These are phyloP conservation scores for Bombylius major DNA, from an alignment of 2,888 invertebrate species.

Conservation along the genomic window DNA sequence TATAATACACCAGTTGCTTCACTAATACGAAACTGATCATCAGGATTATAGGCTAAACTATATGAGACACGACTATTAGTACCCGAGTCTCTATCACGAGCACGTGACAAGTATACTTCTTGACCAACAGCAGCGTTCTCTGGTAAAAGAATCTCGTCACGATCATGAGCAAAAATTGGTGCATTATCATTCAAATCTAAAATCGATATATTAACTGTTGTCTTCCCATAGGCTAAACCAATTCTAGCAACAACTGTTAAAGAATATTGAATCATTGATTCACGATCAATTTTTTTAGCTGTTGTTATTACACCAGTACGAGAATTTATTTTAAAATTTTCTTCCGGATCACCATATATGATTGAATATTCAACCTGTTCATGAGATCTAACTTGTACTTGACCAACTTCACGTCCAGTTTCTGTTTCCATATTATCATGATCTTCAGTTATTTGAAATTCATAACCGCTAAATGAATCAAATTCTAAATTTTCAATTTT, in stretches of 20 bases:
- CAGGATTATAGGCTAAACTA: conserved; percentile 64
- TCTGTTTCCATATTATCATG: conserved; percentile 46
- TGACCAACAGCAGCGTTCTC: conserved; percentile 91
- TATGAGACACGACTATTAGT: conserved; percentile 79
- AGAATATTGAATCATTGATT: conserved; percentile 61
- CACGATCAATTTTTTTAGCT: conserved; percentile 69
- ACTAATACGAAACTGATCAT: conserved; percentile 71
- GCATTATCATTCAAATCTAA: conserved; percentile 85
- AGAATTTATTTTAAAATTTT: conserved; percentile 69
- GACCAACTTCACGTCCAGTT: conserved; percentile 62
- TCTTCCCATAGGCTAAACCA: conserved; percentile 62
- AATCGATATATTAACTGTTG: conserved; percentile 66
- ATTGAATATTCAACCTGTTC: conserved; percentile 56
- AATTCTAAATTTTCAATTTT: conserved; percentile 63
- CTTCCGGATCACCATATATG: conserved; percentile 63
- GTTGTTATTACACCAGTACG: conserved; percentile 67
- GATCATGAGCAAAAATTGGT: conserved; percentile 67
- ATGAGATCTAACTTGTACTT: conserved; percentile 53
- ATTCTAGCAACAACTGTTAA: conserved; percentile 69
- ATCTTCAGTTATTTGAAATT: conserved; percentile 75
- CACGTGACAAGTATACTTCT: conserved; percentile 79
- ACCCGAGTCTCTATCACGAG: conserved; percentile 76
- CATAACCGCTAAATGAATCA: conserved; percentile 62
- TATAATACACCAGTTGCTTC: conserved; percentile 81
- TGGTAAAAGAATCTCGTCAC: conserved; percentile 63